Evolutionary conservation across 2,113 vertebrate species (phyloP), one percentile per base, ranked within the genome.

Genomic region (Takifugu flavidus): DNA sequence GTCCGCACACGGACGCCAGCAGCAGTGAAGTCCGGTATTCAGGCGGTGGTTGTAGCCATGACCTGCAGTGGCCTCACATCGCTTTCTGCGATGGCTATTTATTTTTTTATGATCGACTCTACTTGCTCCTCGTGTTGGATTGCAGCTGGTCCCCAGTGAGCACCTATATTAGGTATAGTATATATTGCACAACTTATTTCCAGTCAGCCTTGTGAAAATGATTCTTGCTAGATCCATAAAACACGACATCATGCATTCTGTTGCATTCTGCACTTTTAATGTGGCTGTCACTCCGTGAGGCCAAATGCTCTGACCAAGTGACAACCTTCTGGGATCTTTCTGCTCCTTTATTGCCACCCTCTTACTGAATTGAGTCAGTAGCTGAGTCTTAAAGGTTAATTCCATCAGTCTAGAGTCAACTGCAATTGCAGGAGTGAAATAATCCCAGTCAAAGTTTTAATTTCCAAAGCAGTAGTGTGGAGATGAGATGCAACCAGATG

Each of bases 161-260:
- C 71, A 86, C 86, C 85, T 89, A 63, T 50, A 74, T 75, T 87
- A 92, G 91, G 91, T 92, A 91, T 63, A 78, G 88, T 89, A 86
- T 86, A 75, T 69, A 65, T 76, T 57, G 27, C 59, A 80, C 25
- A 59, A 74, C 65, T 69, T 54, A 55, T 50, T 70, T 73, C 2
- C 10, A 54, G 54, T 52, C 1, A 61, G 25, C 31, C 1, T 46
- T 46, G 25, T 15, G 49, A 5, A 26, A 39, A 45, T 39, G 5
- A 25, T 29, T 50, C 13, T 67, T 10, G 39, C 15, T 11, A 14
- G 62, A 15, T 25, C 50, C 34, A 39, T 39, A 39, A 39, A 2
- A 39, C 20, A 7, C 10, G 20, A 29, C 31, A 43, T 1, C 64
- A 63, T 69, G 45, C 63, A 72, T 47, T 47, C 52, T 44, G 15